A percentile compares a stretch with the other conserved stretches of the same genome.
phyloP scores from a whole-genome alignment of 2,113 vertebrate genomes.

The Arenaria interpres region DNA sequence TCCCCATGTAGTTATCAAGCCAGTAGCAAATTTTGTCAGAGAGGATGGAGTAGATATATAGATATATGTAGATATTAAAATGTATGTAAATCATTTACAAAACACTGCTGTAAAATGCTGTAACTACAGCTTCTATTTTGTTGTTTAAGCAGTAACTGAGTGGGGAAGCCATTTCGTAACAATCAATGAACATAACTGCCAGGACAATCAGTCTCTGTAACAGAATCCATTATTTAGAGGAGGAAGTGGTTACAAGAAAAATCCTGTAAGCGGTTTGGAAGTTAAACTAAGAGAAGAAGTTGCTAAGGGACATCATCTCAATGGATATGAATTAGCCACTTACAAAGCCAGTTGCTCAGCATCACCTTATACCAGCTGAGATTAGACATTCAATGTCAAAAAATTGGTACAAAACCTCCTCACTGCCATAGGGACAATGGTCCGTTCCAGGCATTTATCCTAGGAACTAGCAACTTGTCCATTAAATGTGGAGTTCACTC shows the following conservation, averaged over 20 bases:
- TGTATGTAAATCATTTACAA: neutral
- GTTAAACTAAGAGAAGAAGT: neutral
- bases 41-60: neutral
- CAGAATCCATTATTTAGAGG: neutral
- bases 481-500: neutral
- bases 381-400: neutral
- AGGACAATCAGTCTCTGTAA: neutral
- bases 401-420: neutral
- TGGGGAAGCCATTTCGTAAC: neutral
- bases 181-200: neutral
- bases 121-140: neutral
- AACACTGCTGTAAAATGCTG: neutral
- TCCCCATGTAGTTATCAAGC: neutral
- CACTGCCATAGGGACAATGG: neutral
- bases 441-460: neutral
- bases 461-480: neutral
- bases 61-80: neutral
- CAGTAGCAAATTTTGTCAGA: neutral
- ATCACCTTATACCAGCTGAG: neutral
- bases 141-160: neutral
- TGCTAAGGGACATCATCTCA: neutral
- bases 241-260: neutral
- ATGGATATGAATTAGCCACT: neutral
- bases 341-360: fast-evolving
- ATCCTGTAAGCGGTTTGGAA: neutral